Percentiles rank a stretch among this genome's conserved stretches.
Evolutionary conservation across 2,888 invertebrate species (phyloP).

Genomic region (Tinea pellionella): DNA sequence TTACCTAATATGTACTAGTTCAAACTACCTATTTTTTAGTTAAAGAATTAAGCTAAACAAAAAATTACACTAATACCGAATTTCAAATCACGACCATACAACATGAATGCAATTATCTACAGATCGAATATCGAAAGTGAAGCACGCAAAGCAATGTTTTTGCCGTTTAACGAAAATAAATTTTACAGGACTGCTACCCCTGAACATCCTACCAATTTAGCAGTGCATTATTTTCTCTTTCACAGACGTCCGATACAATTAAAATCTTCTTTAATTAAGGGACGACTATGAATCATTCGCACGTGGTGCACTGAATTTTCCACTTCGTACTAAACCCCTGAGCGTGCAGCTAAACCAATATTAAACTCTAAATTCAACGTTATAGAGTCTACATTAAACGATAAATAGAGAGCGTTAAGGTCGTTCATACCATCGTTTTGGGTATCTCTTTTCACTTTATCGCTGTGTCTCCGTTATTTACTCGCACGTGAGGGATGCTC

Average conservation of each 20-base stretch:
- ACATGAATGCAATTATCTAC: conserved; percentile 16
- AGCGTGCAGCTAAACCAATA: conserved; percentile 17
- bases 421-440: conserved; percentile 36
- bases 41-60: background rate
- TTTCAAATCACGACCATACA: too few species aligned
- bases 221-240: conserved; percentile 70
- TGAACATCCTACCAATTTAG: conserved; percentile 42
- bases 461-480: conserved; percentile 66
- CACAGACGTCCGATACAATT: conserved; percentile 70
- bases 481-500: conserved; percentile 66
- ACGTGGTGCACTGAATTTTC: conserved; percentile 70
- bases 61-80: too few species aligned
- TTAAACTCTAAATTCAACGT: conserved; percentile 16
- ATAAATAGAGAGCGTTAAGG: conserved; percentile 34
- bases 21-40: too few species aligned
- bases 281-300: conserved; percentile 68
- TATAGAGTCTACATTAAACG: conserved; percentile 24
- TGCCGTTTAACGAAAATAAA: conserved; percentile 51
- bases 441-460: conserved; percentile 67
- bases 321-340: conserved; percentile 54
- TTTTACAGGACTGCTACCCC: conserved; percentile 51
- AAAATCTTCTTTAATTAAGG: conserved; percentile 72
- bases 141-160: conserved; percentile 59
- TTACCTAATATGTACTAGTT: too few species aligned
- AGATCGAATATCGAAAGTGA: conserved; percentile 31